Conservation (phyloP, 2,888 invertebrate species). For the Drosophila aldrichi region DNA sequence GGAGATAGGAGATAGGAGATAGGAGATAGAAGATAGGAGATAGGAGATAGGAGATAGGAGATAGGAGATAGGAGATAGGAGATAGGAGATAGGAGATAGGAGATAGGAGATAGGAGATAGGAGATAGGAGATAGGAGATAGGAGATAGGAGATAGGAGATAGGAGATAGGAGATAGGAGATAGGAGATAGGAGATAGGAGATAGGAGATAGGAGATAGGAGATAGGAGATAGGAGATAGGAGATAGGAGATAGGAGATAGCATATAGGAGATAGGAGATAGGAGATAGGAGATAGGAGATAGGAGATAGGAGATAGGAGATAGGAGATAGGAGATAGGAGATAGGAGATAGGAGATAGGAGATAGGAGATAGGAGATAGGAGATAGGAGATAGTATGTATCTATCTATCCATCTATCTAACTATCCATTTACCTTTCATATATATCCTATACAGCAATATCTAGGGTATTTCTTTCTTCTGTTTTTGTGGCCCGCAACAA, state of each 20-base stretch:
- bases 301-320: neutral
- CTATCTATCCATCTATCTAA: neutral
- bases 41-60: neutral
- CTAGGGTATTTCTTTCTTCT: neutral
- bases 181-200: neutral
- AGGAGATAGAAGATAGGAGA: neutral
- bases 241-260: neutral
- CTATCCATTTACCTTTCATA: no score
- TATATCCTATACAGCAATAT: neutral
- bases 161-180: neutral
- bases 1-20: neutral
- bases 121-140: neutral
- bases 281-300: neutral
- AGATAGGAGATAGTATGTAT: no score
- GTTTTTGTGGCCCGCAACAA: constrained; percentile 6
- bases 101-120: neutral
- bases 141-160: neutral
- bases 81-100: neutral
- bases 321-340: neutral
- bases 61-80: neutral
- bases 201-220: neutral
- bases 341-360: neutral
- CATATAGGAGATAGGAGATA: neutral
- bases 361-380: neutral
- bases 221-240: neutral